Base-by-base conservation (phyloP, 2,888 invertebrate species). In the Panorpa germanica region DNA sequence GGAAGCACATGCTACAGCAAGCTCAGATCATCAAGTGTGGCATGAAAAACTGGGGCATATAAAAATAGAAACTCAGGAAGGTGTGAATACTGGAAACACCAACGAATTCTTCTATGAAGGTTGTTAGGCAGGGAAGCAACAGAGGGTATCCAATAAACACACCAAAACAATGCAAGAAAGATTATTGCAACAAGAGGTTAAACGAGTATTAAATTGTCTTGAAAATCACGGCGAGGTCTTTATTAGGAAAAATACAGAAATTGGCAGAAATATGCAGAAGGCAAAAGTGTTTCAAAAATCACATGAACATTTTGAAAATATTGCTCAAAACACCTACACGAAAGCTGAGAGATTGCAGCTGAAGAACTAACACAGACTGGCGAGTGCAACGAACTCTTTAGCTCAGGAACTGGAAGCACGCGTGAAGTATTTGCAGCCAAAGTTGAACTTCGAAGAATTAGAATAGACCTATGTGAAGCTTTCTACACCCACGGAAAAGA, bases 101-200 rank as follows among this genome's bases (percentile, higher is more conserved):
- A n/a, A n/a, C n/a, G n/a, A n/a, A n/a, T n/a, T n/a, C n/a, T n/a
- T n/a, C n/a, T n/a, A n/a, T n/a, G n/a, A n/a, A n/a, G n/a, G n/a
- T n/a, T n/a, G n/a, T n/a, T n/a, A n/a, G n/a, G n/a, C n/a, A n/a
- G n/a, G n/a, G n/a, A n/a, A n/a, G n/a, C n/a, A n/a, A n/a, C n/a
- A n/a, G n/a, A n/a, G n/a, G n/a, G n/a, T n/a, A n/a, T n/a, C n/a
- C n/a, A n/a, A n/a, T n/a, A n/a, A n/a, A n/a, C n/a, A n/a, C n/a
- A n/a, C n/a, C n/a, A n/a, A n/a, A n/a, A n/a, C n/a, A n/a, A n/a
- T n/a, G n/a, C n/a, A n/a, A n/a, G n/a, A n/a, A n/a, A n/a, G n/a
- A n/a, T n/a, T n/a, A n/a, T 96, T 96, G 53, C 93, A 96, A 56
- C 93, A 95, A 52, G 95, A 95, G 53, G 93, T 95, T 28, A 81